Percentiles rank a stretch among this genome's conserved stretches.
phyloP scores from a whole-genome alignment of 2,888 invertebrate genomes.

The Eupithecia dodoneata region DNA sequence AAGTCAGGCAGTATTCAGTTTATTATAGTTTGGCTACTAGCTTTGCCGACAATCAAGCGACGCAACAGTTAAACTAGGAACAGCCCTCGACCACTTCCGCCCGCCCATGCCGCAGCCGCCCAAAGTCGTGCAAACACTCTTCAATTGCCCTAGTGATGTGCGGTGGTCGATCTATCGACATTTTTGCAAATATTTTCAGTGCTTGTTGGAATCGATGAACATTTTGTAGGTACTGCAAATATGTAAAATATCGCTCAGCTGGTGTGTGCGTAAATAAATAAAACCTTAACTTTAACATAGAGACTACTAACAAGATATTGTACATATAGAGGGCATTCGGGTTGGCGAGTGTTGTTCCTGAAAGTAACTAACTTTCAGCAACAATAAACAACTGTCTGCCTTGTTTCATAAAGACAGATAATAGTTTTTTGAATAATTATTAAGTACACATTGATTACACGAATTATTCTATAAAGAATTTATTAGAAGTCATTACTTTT shows the following conservation, averaged over 20 bases:
- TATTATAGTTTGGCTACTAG: constrained; percentile 46
- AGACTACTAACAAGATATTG: too few species aligned
- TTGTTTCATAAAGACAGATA: background rate
- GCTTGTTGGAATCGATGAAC: background rate
- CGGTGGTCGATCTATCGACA: constrained; percentile 37
- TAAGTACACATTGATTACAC: background rate
- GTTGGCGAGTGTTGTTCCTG: too few species aligned
- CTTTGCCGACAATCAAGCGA: constrained; percentile 68
- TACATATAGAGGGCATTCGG: too few species aligned
- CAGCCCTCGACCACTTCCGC: constrained; percentile 78
- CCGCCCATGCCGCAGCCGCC: constrained; percentile 68
- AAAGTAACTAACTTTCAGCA: background rate
- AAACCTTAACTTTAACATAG: background rate
- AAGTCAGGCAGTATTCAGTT: constrained; percentile 35
- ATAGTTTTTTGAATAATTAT: background rate
- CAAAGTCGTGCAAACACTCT: constrained; percentile 79
- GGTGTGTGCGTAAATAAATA: background rate
- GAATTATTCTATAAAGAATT: background rate
- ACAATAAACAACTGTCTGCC: background rate
- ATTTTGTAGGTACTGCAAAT: background rate
- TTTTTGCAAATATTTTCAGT: background rate
- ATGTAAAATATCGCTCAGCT: background rate
- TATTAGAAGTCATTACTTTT: background rate
- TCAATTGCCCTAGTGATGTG: constrained; percentile 74
- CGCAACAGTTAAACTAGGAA: constrained; percentile 80